A percentile compares a stretch with the other conserved stretches of the same genome.
Evolutionary conservation across 1,140 invertebrate species (phyloP).

Genomic region (Caenorhabditis latens): DNA sequence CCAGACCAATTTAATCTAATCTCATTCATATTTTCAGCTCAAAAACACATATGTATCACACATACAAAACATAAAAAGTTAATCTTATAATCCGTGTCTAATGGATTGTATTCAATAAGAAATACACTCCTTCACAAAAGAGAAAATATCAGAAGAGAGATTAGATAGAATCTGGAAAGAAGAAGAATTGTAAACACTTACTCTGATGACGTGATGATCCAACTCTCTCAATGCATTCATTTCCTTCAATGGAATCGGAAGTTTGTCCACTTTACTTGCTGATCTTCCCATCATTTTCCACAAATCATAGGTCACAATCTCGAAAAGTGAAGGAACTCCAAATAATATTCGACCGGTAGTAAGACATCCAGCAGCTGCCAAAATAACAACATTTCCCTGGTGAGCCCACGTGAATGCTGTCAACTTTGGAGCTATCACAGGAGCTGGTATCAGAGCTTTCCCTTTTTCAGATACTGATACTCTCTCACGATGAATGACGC

Average conservation of each 20-base stretch:
- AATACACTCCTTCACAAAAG: no score
- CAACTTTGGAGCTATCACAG: neutral
- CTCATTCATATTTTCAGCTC: no score
- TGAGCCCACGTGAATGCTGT: conserved; percentile 95
- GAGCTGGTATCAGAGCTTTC: neutral
- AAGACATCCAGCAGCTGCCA: conserved; percentile 86
- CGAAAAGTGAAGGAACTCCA: conserved; percentile 56
- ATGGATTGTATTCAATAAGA: no score
- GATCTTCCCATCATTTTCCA: conserved; percentile 76
- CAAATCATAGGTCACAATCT: conserved; percentile 78
- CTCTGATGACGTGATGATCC: conserved; percentile 94
- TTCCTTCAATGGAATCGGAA: conserved; percentile 89
- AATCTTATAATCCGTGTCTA: no score
- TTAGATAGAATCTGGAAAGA: no score
- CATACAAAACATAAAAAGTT: no score
- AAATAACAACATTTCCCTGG: conserved; percentile 92
- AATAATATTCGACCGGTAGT: conserved; percentile 84
- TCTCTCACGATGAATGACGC: conserved; percentile 66
- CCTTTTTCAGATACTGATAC: neutral
- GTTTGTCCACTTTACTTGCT: conserved; percentile 81
- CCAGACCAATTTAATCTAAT: no score
- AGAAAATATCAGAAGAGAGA: no score
- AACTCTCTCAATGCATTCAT: conserved; percentile 87
- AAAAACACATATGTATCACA: no score
- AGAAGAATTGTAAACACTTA: conserved; percentile 79